Percentiles rank a stretch among this genome's conserved stretches.
These are phyloP conservation scores for Rhingia campestris DNA, from an alignment of 2,888 invertebrate genomes.

Conservation along the genomic window DNA sequence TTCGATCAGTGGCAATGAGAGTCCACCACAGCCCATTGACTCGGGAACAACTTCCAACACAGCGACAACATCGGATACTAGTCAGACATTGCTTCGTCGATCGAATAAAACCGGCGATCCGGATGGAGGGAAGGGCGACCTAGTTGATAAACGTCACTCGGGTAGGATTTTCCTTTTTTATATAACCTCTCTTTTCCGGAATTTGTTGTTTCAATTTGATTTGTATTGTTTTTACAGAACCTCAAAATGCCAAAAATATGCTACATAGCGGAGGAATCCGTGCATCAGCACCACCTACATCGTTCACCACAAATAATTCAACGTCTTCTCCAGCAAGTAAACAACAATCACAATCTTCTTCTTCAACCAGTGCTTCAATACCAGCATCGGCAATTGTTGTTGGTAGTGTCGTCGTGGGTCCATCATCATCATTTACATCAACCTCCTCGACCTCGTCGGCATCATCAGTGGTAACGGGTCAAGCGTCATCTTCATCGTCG, in stretches of 20 bases:
- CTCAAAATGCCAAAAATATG: constrained; percentile 76
- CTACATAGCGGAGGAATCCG: constrained; percentile 64
- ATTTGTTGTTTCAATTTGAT: background rate
- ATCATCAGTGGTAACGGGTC: constrained; percentile 74
- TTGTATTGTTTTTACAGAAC: constrained; percentile 72
- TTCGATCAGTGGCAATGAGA: constrained; percentile 84
- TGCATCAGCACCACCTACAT: constrained; percentile 76
- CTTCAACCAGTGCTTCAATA: constrained; percentile 61
- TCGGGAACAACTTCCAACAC: constrained; percentile 40
- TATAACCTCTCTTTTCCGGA: too few relatives aligned
- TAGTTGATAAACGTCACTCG: constrained; percentile 75
- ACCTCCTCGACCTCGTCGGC: constrained; percentile 75
- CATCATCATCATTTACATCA: constrained; percentile 76
- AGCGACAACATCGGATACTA: constrained; percentile 68
- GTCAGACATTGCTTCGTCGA: constrained; percentile 77
- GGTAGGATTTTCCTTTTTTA: constrained; percentile 66
- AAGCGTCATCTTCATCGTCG: constrained; percentile 65
- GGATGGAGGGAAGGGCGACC: constrained; percentile 34
- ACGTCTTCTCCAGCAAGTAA: constrained; percentile 61
- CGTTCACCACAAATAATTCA: constrained; percentile 60
- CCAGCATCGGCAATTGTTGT: constrained; percentile 75
- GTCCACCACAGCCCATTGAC: constrained; percentile 78
- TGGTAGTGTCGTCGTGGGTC: constrained; percentile 75
- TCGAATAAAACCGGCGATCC: constrained; percentile 47
- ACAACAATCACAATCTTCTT: constrained; percentile 42